phyloP scores from a whole-genome alignment of 2,113 vertebrate genomes.

The Oceanodroma tethys region DNA sequence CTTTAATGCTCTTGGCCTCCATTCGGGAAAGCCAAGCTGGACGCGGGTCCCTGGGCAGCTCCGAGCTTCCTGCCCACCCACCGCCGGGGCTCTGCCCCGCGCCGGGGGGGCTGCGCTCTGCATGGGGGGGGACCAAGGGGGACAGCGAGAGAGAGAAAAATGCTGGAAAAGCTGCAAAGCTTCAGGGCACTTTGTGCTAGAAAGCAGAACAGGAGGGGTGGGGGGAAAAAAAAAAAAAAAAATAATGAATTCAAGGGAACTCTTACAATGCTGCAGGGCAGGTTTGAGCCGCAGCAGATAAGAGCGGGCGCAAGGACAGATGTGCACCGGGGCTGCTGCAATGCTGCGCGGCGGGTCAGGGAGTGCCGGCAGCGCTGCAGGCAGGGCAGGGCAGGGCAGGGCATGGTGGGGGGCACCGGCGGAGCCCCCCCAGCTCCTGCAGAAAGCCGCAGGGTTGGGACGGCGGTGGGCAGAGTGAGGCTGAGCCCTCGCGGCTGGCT shows the following conservation, averaged over 20 bases:
- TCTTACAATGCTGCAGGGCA: slow-evolving; percentile 37
- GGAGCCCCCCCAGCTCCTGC: not conserved
- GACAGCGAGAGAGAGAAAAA: not conserved
- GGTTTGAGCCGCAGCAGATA: not conserved
- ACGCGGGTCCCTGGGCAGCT: not conserved
- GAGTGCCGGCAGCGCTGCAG: not conserved
- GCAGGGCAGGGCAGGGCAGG: not conserved
- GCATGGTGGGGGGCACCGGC: accelerated
- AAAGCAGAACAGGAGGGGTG: not conserved
- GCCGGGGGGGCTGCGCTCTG: not conserved
- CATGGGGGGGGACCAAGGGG: not conserved
- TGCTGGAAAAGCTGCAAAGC: not conserved
- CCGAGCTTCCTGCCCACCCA: not conserved
- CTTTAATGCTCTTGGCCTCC: not conserved
- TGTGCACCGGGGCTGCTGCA: not conserved
- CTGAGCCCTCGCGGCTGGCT: accelerated
- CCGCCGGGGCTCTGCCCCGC: not conserved
- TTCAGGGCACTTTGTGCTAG: not conserved
- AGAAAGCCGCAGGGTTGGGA: accelerated
- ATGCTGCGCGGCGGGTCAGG: not conserved
- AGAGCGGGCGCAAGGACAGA: not conserved
- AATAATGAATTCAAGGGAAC: not conserved
- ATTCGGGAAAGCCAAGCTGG: not conserved
- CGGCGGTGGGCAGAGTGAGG: not conserved
- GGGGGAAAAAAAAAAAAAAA: not conserved